Evolutionary conservation across 2,888 invertebrate genomes (phyloP).

Genomic region (Noctuana brunneofusca): DNA sequence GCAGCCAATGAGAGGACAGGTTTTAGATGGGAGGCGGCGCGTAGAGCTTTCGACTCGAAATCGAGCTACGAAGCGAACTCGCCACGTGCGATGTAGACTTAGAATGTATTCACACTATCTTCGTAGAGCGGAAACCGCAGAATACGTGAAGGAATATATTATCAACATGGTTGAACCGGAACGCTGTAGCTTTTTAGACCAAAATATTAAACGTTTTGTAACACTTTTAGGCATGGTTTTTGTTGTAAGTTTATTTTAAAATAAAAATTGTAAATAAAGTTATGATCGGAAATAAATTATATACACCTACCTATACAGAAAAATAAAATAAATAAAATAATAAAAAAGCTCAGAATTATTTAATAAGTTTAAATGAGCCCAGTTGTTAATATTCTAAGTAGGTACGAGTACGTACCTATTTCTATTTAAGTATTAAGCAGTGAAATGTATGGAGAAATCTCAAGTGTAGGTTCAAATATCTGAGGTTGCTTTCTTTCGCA

Average conservation of each 20-base stretch:
- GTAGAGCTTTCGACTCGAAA: conserved; percentile 61
- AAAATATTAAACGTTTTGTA: background rate
- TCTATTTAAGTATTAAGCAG: too few relatives aligned
- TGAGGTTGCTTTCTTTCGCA: too few relatives aligned
- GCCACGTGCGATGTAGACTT: conserved; percentile 54
- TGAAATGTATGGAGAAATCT: too few relatives aligned
- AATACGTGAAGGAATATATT: conserved; percentile 31
- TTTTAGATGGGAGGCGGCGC: conserved; percentile 64
- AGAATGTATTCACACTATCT: conserved; percentile 46
- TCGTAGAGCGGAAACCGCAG: conserved; percentile 39
- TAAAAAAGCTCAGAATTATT: too few relatives aligned
- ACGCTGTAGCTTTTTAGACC: background rate
- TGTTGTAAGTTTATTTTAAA: background rate
- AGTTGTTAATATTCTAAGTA: too few relatives aligned
- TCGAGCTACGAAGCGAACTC: conserved; percentile 75
- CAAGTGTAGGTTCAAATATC: too few relatives aligned
- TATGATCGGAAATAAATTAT: too few relatives aligned
- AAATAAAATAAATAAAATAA: too few relatives aligned
- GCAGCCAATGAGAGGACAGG: conserved; percentile 64
- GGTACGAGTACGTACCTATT: too few relatives aligned
- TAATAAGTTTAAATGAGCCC: too few relatives aligned
- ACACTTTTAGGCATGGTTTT: background rate
- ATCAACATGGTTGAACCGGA: conserved; percentile 15
- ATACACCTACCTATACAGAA: too few relatives aligned
- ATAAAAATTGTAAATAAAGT: too few relatives aligned